These are phyloP conservation scores for Nowickia ferox DNA, from an alignment of 2,888 invertebrate genomes.

Conservation along the genomic window DNA sequence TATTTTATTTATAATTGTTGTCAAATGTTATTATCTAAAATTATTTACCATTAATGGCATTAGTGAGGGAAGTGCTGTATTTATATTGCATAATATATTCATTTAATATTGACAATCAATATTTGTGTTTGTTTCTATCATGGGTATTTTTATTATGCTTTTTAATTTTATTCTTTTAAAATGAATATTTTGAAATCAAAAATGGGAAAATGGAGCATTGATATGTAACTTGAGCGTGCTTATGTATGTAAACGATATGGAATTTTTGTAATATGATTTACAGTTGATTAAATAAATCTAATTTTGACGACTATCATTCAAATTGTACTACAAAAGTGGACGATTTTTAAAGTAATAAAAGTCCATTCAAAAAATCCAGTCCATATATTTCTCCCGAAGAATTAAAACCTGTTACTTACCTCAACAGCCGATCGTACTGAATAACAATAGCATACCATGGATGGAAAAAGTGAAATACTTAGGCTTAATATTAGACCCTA, in stretches of 20 bases:
- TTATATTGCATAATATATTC: conserved; percentile 37
- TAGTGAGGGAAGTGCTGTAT: conserved; percentile 25
- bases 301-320: conserved; percentile 12
- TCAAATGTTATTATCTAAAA: conserved; percentile 58
- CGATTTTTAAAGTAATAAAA: no score
- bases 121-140: conserved; percentile 38
- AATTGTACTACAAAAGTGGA: neutral
- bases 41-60: conserved; percentile 50
- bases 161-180: conserved; percentile 10
- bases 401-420: no score
- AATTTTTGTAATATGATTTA: conserved; percentile 21
- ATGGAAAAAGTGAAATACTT: no score
- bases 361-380: no score
- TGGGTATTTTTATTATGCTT: conserved; percentile 7
- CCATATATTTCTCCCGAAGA: no score
- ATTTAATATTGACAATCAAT: conserved; percentile 50
- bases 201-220: neutral
- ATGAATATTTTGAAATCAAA: no score
- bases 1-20: conserved; percentile 51
- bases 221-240: neutral
- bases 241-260: neutral
- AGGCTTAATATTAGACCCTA: no score
- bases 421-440: no score
- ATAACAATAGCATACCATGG: no score
- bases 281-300: conserved; percentile 19